Conservation (phyloP, 2,888 invertebrate species). For the Timema cristinae region DNA sequence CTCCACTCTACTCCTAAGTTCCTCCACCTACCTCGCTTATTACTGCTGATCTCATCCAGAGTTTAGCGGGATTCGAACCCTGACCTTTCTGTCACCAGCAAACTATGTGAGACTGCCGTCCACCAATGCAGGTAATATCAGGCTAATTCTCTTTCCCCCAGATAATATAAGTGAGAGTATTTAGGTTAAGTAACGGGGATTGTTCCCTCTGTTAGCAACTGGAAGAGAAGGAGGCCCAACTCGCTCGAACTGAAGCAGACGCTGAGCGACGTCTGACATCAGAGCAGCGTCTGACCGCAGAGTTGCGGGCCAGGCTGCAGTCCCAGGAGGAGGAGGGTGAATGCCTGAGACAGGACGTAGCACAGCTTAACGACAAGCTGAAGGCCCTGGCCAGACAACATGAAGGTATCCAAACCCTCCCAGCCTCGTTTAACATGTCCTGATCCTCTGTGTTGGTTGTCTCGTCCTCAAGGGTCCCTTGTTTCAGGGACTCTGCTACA, state of each 20-base stretch:
- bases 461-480: not conserved
- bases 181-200: not conserved
- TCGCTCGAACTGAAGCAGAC: not conserved
- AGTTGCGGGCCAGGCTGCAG: not conserved
- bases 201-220: constrained; percentile 9
- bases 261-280: constrained; percentile 6
- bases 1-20: no score
- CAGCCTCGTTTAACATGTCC: no score
- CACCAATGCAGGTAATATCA: no score
- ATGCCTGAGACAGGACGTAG: constrained; percentile 5
- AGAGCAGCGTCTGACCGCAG: not conserved
- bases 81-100: no score
- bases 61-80: no score
- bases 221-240: constrained; percentile 9
- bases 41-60: no score
- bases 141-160: no score
- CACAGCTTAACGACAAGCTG: constrained; percentile 8
- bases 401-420: no score
- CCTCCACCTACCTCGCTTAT: no score
- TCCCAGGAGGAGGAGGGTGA: constrained; percentile 11
- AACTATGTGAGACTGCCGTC: no score
- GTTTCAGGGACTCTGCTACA: constrained; percentile 10
- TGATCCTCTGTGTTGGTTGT: not conserved
- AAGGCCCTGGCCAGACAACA: not conserved
- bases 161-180: no score